Conservation (phyloP, 2,113 vertebrate species). For the Cranoglanis bouderius region DNA sequence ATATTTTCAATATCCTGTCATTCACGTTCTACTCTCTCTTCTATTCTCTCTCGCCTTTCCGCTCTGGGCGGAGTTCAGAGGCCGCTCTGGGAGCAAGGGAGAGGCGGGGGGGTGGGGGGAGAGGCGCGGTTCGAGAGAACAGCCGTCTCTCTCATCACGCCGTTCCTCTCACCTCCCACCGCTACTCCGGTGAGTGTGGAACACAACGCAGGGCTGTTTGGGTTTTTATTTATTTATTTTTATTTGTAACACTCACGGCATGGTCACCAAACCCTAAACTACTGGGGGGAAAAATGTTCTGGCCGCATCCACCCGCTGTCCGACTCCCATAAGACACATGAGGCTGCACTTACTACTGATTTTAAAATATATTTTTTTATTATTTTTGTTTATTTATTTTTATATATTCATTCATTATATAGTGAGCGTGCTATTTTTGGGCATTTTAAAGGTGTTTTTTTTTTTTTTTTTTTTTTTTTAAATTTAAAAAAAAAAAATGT, state of each 20-base stretch:
- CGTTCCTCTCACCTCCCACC: constrained; percentile 80
- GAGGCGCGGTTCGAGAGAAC: constrained; percentile 76
- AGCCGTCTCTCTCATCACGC: constrained; percentile 79
- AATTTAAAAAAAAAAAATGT: too few relatives aligned
- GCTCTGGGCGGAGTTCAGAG: constrained; percentile 77
- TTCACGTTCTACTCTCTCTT: constrained; percentile 68
- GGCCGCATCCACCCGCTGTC: constrained; percentile 20
- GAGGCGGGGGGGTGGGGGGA: constrained; percentile 80
- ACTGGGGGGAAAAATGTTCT: neutral
- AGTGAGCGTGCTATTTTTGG: neutral
- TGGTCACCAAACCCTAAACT: constrained; percentile 25
- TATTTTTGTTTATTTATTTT: too few relatives aligned
- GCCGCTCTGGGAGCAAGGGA: constrained; percentile 80
- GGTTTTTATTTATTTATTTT: constrained; percentile 13
- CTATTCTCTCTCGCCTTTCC: constrained; percentile 50
- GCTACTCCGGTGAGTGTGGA: constrained; percentile 80
- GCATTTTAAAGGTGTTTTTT: neutral
- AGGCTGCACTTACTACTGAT: neutral
- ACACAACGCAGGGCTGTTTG: constrained; percentile 67
- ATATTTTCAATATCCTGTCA: constrained; percentile 72
- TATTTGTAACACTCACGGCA: constrained; percentile 21
- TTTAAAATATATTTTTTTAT: neutral
- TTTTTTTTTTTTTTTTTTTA: neutral
- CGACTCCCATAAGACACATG: constrained; percentile 18
- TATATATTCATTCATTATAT: neutral